Evolutionary conservation across 2,888 invertebrate species (phyloP), one percentile per base, ranked within the genome.

Genomic region (Lithodes maja): DNA sequence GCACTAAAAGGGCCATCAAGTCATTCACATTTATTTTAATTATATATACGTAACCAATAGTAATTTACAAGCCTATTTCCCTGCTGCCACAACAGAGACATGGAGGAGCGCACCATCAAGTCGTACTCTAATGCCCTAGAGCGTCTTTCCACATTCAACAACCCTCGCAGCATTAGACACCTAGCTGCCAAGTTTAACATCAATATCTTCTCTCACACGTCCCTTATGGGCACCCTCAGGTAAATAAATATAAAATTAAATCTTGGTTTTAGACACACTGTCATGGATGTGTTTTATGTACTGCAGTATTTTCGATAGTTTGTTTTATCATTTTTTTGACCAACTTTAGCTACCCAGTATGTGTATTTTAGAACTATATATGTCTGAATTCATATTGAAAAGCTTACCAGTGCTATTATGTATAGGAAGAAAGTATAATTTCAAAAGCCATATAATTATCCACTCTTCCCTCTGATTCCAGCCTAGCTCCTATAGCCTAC

Each of bases 131-230:
- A 88, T n/a, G 17, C 79, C n/a, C 69, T 88, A 61, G 68, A 80
- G 77, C 77, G 61, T 69, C 74, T 88, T 15, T 17, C 49, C 17
- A 79, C 53, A 7, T 88, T 74, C 80, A 88, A 78, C n/a, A 88
- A 88, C 74, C 87, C 87, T 15, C 80, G 87, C 54, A 84, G 79
- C 54, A 74, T 88, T 52, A 88, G 80, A 75, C 87, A 88, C 54
- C 71, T 88, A 7, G 83, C 87, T 2, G n/a, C 52, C n/a, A 88
- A 88, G 54, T 84, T 88, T 15, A 78, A 69, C n/a, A 71, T 88
- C 53, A 69, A 84, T 71, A 12, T 88, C 9, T 88, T 71, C 69
- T 71, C 83, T 53, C 87, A 88, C n/a, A 74, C 87, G 68, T 88
- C 87, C 15, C 78, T 88, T 49, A 88, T 88, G 87, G 55, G 52